phyloP scores from a whole-genome alignment of 2,888 invertebrate genomes.

The Serrognathus titanus region DNA sequence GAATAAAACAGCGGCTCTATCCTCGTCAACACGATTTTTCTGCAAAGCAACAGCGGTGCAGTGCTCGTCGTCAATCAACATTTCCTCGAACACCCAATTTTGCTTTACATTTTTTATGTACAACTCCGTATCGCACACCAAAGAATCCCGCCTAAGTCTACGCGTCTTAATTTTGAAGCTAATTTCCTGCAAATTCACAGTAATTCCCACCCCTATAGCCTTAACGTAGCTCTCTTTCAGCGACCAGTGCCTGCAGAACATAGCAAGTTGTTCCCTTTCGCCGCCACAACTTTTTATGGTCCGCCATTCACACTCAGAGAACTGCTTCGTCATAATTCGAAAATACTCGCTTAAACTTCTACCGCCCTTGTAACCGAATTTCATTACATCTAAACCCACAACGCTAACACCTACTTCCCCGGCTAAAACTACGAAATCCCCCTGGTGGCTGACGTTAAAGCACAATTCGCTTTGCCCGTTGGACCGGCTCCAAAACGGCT shows the following conservation, averaged over 20 bases:
- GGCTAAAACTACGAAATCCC: constrained; percentile 78
- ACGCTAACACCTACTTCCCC: constrained; percentile 55
- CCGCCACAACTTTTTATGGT: constrained; percentile 58
- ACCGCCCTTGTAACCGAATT: constrained; percentile 66
- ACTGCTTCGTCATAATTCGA: constrained; percentile 81
- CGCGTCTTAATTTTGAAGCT: constrained; percentile 68
- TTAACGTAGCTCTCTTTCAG: constrained; percentile 94
- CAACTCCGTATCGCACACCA: constrained; percentile 65
- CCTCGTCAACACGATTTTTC: constrained; percentile 25
- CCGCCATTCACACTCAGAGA: constrained; percentile 77
- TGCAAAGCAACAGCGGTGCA: constrained; percentile 72
- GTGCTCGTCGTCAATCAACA: constrained; percentile 69
- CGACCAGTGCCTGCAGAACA: constrained; percentile 90
- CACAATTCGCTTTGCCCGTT: constrained; percentile 32
- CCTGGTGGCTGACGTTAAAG: constrained; percentile 94
- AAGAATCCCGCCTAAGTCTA: constrained; percentile 47
- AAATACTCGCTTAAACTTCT: constrained; percentile 78
- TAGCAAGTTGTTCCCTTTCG: constrained; percentile 65
- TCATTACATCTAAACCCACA: constrained; percentile 88
- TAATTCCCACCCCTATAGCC: constrained; percentile 83
- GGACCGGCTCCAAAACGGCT: constrained; percentile 57
- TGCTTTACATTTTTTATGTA: constrained; percentile 57
- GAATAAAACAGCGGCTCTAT: constrained; percentile 45
- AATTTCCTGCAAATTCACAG: constrained; percentile 69
- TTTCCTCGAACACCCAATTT: constrained; percentile 81